Conservation (phyloP, 1,140 invertebrate species). For the Euura saliciscinereae region DNA sequence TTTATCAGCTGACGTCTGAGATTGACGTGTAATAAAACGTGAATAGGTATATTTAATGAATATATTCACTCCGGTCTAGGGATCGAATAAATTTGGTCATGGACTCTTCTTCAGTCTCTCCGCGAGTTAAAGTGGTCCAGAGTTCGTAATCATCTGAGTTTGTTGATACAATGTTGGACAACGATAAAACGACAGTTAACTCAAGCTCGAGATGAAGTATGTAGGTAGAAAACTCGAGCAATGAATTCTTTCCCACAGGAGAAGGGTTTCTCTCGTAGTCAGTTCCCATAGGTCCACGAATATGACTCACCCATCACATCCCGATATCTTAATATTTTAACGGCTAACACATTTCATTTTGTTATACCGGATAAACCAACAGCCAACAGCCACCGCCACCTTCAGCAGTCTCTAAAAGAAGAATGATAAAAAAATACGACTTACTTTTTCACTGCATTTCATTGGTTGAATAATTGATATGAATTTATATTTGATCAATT, state of each 20-base stretch:
- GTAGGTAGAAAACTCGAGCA: not conserved
- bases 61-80: too few species aligned
- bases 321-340: not conserved
- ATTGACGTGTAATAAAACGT: too few species aligned
- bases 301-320: not conserved
- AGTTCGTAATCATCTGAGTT: not conserved
- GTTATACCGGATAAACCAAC: too few species aligned
- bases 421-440: too few species aligned
- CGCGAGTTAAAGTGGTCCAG: constrained; percentile 4
- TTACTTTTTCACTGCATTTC: too few species aligned
- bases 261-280: not conserved
- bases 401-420: too few species aligned
- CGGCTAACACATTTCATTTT: not conserved
- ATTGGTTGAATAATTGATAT: too few species aligned
- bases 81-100: not conserved
- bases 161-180: constrained; percentile 13
- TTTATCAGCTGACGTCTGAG: too few species aligned
- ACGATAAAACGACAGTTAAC: constrained; percentile 13
- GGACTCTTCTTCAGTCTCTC: not conserved
- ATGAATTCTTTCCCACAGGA: constrained; percentile 8
- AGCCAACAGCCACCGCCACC: too few species aligned
- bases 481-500: too few species aligned
- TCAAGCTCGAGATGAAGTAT: not conserved
- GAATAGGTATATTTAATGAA: too few species aligned
- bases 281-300: not conserved